phyloP scores from a whole-genome alignment of 2,888 invertebrate genomes.

The Phengaris arion region DNA sequence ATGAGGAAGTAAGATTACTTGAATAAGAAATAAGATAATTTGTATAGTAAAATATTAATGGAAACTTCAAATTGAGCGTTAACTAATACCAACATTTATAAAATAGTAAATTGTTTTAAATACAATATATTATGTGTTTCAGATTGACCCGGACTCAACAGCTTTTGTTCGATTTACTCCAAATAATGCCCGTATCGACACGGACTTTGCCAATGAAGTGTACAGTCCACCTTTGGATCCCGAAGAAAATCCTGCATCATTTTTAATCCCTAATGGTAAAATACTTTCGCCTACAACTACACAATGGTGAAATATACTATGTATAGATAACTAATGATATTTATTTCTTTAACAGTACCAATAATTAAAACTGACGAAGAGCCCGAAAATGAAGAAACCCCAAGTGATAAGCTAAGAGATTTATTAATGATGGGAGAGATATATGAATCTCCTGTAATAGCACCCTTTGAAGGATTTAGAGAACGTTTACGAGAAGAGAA shows the following conservation, averaged over 20 bases:
- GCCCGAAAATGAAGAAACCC: slow-evolving; percentile 48
- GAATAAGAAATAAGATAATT: too few relatives aligned
- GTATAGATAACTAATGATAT: neutral
- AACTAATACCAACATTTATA: neutral
- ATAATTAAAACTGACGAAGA: slow-evolving; percentile 43
- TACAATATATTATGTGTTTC: slow-evolving; percentile 31
- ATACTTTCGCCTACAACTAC: neutral
- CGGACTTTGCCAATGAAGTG: slow-evolving; percentile 89
- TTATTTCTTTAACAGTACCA: slow-evolving; percentile 32
- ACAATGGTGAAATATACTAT: too few relatives aligned
- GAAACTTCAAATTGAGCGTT: neutral
- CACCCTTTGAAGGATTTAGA: slow-evolving; percentile 70
- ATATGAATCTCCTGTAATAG: slow-evolving; percentile 61
- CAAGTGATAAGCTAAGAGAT: slow-evolving; percentile 66
- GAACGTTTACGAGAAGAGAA: slow-evolving; percentile 64
- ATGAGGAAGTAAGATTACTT: slow-evolving; percentile 49
- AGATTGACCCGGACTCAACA: slow-evolving; percentile 83
- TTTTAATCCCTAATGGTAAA: slow-evolving; percentile 56
- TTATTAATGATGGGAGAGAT: slow-evolving; percentile 58
- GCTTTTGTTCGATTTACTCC: slow-evolving; percentile 91
- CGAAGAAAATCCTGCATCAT: slow-evolving; percentile 63
- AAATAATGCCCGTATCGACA: slow-evolving; percentile 79
- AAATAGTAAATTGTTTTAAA: neutral
- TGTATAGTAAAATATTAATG: too few relatives aligned
- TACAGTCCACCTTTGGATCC: slow-evolving; percentile 85